Conservation (phyloP, 2,797 vertebrate genomes). For the Euthynnus affinis region DNA sequence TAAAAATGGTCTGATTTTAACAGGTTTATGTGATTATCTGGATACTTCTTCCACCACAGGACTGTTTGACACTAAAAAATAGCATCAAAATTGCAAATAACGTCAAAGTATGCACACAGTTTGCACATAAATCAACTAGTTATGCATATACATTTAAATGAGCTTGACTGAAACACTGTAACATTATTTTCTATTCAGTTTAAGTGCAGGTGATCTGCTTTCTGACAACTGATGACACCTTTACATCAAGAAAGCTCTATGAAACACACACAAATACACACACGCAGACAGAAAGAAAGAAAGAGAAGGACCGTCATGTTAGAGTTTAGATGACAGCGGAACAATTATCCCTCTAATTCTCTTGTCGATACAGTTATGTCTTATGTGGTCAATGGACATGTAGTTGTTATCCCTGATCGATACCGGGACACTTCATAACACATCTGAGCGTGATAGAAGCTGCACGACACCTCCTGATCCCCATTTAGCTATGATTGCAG, state of each 20-base stretch:
- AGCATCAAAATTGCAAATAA: neutral
- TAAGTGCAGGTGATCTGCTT: neutral
- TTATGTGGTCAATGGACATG: conserved; percentile 82
- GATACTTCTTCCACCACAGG: no score
- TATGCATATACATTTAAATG: neutral
- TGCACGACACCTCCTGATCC: conserved; percentile 71
- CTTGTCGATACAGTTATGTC: conserved; percentile 91
- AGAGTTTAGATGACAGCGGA: conserved; percentile 51
- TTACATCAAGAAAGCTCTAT: conserved; percentile 5
- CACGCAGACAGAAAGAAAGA: conserved; percentile 18
- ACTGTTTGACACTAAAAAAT: neutral
- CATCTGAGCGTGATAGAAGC: conserved; percentile 89
- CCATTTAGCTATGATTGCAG: conserved; percentile 86
- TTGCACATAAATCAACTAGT: neutral
- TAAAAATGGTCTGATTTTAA: no score
- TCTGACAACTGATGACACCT: conserved; percentile 1
- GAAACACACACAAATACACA: conserved; percentile 15
- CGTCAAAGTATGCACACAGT: no score
- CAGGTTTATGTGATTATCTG: no score
- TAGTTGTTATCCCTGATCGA: conserved; percentile 90
- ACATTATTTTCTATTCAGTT: neutral
- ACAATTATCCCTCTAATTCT: conserved; percentile 88
- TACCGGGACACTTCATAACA: conserved; percentile 91
- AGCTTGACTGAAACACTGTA: neutral
- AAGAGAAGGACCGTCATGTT: conserved; percentile 19